Evolutionary conservation across 1,140 invertebrate species (phyloP).

Genomic region (Heliconius himera): DNA sequence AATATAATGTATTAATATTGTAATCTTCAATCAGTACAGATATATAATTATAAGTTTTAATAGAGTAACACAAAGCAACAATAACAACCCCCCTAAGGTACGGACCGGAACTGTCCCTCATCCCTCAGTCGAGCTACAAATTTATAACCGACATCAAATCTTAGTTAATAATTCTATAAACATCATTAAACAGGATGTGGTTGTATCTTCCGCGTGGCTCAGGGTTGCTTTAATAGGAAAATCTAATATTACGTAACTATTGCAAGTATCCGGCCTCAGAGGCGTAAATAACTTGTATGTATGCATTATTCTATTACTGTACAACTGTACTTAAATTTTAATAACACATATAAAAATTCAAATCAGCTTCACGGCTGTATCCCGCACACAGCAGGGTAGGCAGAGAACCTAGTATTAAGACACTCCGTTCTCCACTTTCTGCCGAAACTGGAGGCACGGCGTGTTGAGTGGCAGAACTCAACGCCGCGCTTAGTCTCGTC

Average conservation of each 20-base stretch:
- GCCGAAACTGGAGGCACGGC: too few species aligned
- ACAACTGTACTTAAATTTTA: too few species aligned
- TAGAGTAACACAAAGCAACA: constrained; percentile 35
- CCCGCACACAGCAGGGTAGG: too few species aligned
- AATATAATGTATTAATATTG: background rate
- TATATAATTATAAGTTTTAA: constrained; percentile 4
- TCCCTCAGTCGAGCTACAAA: constrained; percentile 68
- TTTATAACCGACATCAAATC: constrained; percentile 68
- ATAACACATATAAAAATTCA: too few species aligned
- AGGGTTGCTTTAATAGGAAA: constrained; percentile 18
- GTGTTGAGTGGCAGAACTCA: too few species aligned
- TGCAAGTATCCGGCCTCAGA: background rate
- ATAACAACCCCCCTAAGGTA: constrained; percentile 58
- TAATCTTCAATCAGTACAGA: background rate
- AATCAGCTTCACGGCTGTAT: too few species aligned
- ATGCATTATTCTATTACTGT: too few species aligned
- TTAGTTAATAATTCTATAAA: constrained; percentile 80
- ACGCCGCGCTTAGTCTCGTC: too few species aligned
- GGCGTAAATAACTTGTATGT: background rate
- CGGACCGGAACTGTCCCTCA: constrained; percentile 68
- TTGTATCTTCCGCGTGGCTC: constrained; percentile 52
- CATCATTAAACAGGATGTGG: constrained; percentile 78
- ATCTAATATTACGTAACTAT: constrained; percentile 17
- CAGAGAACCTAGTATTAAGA: too few species aligned
- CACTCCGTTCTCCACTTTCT: too few species aligned